Base-by-base conservation (phyloP, 2,113 vertebrate genomes). In the Anolis carolinensis region DNA sequence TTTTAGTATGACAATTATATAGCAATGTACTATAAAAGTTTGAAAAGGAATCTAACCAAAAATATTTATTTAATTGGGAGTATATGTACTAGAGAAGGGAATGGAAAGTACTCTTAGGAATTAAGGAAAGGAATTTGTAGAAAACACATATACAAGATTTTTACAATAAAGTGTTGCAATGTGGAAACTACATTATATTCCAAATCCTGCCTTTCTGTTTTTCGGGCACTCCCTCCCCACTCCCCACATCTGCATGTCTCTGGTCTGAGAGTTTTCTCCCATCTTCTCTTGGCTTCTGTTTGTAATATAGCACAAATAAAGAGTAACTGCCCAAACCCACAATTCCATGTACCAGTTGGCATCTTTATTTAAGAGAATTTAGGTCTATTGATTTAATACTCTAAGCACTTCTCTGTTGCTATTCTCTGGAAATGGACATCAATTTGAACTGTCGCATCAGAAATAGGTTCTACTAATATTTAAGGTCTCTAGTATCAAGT, bases 1-100 rank as follows among this genome's bases (percentile, higher is more conserved):
- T 71, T 93, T 93, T 84, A 7, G 9, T 88, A 89, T 59, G 30
- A 87, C 93, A 86, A 68, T 52, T 0, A 0, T 78, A 68, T 16
- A 74, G n/a, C 55, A n/a, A 50, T 16, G 30, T 74, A 86, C 79
- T 39, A 91, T 76, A 1, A 71, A 2, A 18, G 13, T 78, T 27
- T 89, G 63, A 68, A 34, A 44, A 77, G 62, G 76, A 67, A 63
- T 52, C 0, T n/a, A 13, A 48, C 79, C 84, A 72, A 30, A 75
- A 1, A 0, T 32, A 82, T 88, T 81, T 25, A 86, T 36, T 73
- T 21, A 62, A 34, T n/a, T 88, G 44, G 73, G 7, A 34, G 82
- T 90, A 86, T 21, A 83, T 80, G 30, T 18, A 18, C 7, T 8
- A 25, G 16, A 18, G 55, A n/a, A 36, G 4, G 23, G n/a, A 11